Conservation (phyloP, 1,140 invertebrate species). For the Gryon sp. region DNA sequence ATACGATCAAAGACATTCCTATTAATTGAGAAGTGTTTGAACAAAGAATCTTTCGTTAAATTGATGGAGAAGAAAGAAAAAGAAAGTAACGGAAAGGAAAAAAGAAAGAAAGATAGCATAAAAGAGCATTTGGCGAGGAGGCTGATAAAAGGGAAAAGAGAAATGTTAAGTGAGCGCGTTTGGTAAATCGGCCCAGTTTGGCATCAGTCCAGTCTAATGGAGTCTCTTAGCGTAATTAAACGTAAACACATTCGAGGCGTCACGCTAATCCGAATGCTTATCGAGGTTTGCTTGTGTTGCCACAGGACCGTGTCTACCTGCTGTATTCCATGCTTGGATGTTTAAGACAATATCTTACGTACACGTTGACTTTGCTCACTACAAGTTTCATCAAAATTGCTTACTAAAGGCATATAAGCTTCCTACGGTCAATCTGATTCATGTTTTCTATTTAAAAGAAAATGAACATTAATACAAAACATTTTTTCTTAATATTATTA, state of each 20-base stretch:
- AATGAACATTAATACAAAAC: too few relatives aligned
- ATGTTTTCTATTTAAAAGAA: background rate
- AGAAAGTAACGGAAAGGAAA: conserved; percentile 31
- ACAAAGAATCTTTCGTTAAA: conserved; percentile 58
- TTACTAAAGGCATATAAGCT: background rate
- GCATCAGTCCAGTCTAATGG: conserved; percentile 80
- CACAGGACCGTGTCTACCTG: conserved; percentile 72
- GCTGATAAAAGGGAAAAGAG: conserved; percentile 60
- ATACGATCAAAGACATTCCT: conserved; percentile 43
- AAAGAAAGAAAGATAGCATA: conserved; percentile 39
- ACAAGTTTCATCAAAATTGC: conserved; percentile 33
- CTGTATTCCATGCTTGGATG: conserved; percentile 65
- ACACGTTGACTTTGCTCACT: conserved; percentile 16
- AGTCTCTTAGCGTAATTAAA: conserved; percentile 80
- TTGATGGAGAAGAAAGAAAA: conserved; percentile 57
- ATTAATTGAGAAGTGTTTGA: conserved; percentile 53
- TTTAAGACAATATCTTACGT: conserved; percentile 36
- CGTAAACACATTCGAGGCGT: conserved; percentile 79
- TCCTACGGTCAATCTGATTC: background rate
- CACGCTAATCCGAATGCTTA: conserved; percentile 79
- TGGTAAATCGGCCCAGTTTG: conserved; percentile 68
- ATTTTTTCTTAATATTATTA: too few relatives aligned
- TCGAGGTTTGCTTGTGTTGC: conserved; percentile 74
- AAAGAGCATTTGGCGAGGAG: conserved; percentile 57
- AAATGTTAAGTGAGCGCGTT: conserved; percentile 64